Evolutionary conservation across 2,113 vertebrate species (phyloP).

Genomic region (Fregata magnificens): DNA sequence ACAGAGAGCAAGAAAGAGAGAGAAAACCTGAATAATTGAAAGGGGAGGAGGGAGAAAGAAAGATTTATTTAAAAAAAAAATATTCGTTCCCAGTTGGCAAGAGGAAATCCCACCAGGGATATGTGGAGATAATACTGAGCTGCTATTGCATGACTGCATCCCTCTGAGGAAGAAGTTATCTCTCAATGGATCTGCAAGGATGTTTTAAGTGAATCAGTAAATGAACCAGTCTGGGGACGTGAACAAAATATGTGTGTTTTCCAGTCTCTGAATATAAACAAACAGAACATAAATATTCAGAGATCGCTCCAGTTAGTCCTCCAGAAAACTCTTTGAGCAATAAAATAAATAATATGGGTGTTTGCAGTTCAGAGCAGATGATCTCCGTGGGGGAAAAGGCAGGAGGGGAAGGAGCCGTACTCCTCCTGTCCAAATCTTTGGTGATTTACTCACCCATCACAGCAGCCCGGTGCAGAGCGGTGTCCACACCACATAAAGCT

Average conservation of each 20-base stretch:
- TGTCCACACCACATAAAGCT: constrained; percentile 56
- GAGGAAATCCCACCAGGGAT: neutral
- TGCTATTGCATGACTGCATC: neutral
- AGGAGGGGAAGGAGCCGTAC: neutral
- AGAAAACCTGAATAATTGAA: constrained; percentile 8
- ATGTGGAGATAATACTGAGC: constrained; percentile 5
- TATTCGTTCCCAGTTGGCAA: neutral
- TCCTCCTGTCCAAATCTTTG: neutral
- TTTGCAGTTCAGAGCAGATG: constrained; percentile 12
- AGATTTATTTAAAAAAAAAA: neutral
- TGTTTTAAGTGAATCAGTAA: constrained; percentile 15
- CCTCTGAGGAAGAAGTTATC: constrained; percentile 33
- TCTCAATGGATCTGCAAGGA: constrained; percentile 20
- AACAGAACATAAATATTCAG: constrained; percentile 57
- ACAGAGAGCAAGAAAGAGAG: neutral
- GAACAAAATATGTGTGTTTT: constrained; percentile 60
- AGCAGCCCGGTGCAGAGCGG: neutral
- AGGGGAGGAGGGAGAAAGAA: neutral
- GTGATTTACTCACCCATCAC: constrained; percentile 43
- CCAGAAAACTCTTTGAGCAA: neutral
- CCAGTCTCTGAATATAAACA: constrained; percentile 45
- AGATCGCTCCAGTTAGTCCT: neutral
- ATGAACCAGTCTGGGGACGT: neutral
- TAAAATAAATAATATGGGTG: neutral
- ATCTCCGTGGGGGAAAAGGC: neutral